Evolutionary conservation across 1,140 invertebrate species (phyloP), one percentile per base, ranked within the genome.

Genomic region (Drosophila pandora): DNA sequence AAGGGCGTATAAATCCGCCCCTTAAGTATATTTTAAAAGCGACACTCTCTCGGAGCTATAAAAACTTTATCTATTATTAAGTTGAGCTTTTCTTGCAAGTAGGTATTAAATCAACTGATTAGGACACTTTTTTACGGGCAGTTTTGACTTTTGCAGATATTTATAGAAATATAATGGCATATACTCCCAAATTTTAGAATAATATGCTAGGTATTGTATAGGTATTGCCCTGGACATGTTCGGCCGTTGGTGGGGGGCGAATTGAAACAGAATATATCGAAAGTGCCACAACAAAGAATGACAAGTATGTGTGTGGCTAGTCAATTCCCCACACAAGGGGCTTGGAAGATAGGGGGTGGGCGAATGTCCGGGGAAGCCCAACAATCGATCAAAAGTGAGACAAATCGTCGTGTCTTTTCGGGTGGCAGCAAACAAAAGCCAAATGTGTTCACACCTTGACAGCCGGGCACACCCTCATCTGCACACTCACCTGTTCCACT

Each of bases 351-450:
- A 45, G 25, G 12, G n/a, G 13, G 12, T 8, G n/a, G 39, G 12
- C 10, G 39, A 10, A 17, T 4, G 12, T n/a, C 13, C 53, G 45
- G n/a, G 3, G 30, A 48, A 76, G 60, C 58, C 72, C 54, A 83
- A 79, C 83, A 79, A 87, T 87, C 83, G 71, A 88, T 87, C 83
- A 88, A 88, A 79, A 88, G 70, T 62, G 52, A 79, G 78, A 87
- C 83, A 87, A 82, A 87, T 85, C 65, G 76, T 81, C 50, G 63
- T 70, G 67, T 57, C 47, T 64, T 67, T 67, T 67, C 8, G 64
- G 63, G 28, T 49, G 43, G 67, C 64, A 78, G 79, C 73, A 85
- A 87, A 88, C 83, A 87, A 83, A 79, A 83, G 83, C 76, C 71
- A 83, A 88, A 76, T 79, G 76, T 88, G 67, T 88, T 82, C 75